Evolutionary conservation across 2,888 invertebrate species (phyloP).

Genomic region (Masnerella sp.): DNA sequence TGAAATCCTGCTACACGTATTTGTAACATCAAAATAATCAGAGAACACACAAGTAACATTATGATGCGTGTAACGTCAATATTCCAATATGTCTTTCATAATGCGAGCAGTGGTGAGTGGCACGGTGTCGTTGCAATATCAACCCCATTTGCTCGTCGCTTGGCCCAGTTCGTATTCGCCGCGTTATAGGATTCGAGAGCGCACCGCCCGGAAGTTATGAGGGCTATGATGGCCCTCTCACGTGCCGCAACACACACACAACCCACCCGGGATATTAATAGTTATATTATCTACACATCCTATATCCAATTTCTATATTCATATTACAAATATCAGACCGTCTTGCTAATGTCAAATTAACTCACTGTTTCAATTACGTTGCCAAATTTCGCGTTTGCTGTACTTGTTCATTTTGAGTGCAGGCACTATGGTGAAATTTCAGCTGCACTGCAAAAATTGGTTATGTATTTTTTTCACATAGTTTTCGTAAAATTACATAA

Average conservation of each 20-base stretch:
- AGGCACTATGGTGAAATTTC: too few relatives aligned
- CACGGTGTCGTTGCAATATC: slow-evolving; percentile 48
- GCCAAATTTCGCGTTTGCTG: too few relatives aligned
- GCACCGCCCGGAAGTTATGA: slow-evolving; percentile 71
- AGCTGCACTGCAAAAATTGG: too few relatives aligned
- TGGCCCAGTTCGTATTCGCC: slow-evolving; percentile 20
- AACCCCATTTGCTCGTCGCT: slow-evolving; percentile 21
- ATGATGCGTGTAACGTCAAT: slow-evolving; percentile 17
- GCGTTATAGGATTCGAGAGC: slow-evolving; percentile 43
- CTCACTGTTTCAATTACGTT: too few relatives aligned
- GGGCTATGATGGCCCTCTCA: slow-evolving; percentile 63
- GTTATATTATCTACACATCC: too few relatives aligned
- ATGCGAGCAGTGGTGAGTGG: slow-evolving; percentile 18
- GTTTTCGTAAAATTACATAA: too few relatives aligned
- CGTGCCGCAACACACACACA: slow-evolving; percentile 38
- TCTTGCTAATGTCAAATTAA: too few relatives aligned
- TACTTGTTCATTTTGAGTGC: too few relatives aligned
- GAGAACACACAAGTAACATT: slow-evolving; percentile 16
- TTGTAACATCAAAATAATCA: slow-evolving; percentile 20
- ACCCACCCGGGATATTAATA: slow-evolving; percentile 29
- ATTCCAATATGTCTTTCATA: slow-evolving; percentile 52
- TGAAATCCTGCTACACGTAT: not conserved
- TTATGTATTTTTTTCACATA: too few relatives aligned
- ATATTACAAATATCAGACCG: too few relatives aligned
- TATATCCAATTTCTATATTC: too few relatives aligned